Evolutionary conservation across 2,113 vertebrate species (phyloP).

Genomic region (Tupaia tana): DNA sequence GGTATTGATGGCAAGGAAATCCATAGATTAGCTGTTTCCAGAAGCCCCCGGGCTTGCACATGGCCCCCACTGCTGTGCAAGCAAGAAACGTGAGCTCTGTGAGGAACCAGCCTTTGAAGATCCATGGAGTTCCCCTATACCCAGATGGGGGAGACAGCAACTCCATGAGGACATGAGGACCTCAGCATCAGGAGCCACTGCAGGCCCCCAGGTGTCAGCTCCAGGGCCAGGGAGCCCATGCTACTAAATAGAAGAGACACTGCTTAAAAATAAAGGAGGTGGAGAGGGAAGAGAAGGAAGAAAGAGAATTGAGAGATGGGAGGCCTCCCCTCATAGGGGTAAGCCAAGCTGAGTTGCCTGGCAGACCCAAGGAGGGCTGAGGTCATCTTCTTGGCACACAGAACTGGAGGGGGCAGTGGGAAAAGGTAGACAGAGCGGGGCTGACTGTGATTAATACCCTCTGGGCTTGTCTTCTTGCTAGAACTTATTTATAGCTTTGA

Average conservation of each 20-base stretch:
- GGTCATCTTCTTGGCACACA: conserved; percentile 22
- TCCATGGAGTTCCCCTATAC: neutral
- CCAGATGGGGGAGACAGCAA: neutral
- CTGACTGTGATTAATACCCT: neutral
- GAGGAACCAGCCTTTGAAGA: neutral
- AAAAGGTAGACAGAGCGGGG: neutral
- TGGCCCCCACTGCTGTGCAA: neutral
- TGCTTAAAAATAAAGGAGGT: neutral
- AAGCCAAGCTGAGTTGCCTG: neutral
- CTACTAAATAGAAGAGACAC: neutral
- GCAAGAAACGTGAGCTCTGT: neutral
- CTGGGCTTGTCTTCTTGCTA: conserved; percentile 1
- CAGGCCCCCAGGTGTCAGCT: neutral
- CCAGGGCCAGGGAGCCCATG: neutral
- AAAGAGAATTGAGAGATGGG: neutral
- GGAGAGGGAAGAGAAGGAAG: neutral
- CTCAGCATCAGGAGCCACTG: neutral
- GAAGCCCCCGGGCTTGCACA: neutral
- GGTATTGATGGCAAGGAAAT: neutral
- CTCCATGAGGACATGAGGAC: neutral
- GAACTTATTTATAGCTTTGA: conserved; percentile 44
- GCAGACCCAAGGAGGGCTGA: neutral
- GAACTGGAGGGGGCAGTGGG: neutral
- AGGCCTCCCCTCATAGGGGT: neutral
- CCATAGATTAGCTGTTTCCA: neutral